Evolutionary conservation across 2,113 vertebrate genomes (phyloP), one percentile per base, ranked within the genome.

Genomic region (Emydura subglobosa): DNA sequence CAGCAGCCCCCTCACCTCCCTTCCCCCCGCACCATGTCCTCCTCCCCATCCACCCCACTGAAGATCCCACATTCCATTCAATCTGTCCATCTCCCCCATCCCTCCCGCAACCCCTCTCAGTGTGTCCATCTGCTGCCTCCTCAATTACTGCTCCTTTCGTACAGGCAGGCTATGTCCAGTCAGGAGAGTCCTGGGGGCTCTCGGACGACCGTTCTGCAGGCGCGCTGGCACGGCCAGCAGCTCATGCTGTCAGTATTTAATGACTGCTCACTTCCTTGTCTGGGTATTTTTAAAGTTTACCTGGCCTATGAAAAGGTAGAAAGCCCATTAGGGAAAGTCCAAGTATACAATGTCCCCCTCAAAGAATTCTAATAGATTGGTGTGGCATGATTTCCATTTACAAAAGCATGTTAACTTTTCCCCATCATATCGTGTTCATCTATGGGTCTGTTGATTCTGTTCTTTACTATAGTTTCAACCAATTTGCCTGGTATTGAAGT

Each of bases 1-100:
- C 34, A 2, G 61, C 0, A 0, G 44, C 7, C 2, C 3, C 86
- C 39, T 39, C 3, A 39, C 39, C 39, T 39, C 39, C 65, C 53
- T 1, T 1, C 25, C 12, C 42, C 34, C 82, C 24, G 11, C n/a
- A n/a, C 19, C 10, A 16, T 1, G 0, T 5, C 5, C 27, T 47
- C 31, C 34, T 5, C 42, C 68, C 76, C 74, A 6, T 39, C 65
- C 5, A 1, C 65, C 65, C n/a, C 16, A 31, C 12, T 13, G 31
- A 65, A 65, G 59, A 65, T 34, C 51, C 61, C 0, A 2, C 11
- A 0, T 34, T 25, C 12, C 44, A 68, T 80, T 79, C 8, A 0
- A 17, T 5, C 4, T 1, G 3, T 17, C 65, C 9, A 4, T 29
- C 19, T 6, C 7, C 27, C 34, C 3, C 53, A 42, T 42, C 2